Evolutionary conservation across 2,888 invertebrate species (phyloP), one percentile per base, ranked within the genome.

Genomic region (Pseudococcus longispinus): DNA sequence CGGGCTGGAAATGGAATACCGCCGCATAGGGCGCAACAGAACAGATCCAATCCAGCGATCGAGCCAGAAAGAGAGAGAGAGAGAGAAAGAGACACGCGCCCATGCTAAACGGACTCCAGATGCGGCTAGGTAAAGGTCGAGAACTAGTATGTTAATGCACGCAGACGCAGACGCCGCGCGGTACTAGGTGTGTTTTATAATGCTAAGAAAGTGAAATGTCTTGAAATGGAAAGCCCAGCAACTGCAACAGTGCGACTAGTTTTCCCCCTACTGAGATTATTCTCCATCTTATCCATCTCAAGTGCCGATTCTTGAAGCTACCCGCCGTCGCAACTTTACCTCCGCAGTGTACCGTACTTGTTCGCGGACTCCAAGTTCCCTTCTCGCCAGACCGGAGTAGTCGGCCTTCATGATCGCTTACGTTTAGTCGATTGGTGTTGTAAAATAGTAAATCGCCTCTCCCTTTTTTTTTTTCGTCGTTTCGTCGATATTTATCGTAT

Each of bases 371-470:
- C 32, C 37, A 37, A 84, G 84, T 84, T 60, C 84, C 51, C 84
- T 84, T 84, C 55, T 80, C 77, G 42, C 70, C 42, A 65, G 55
- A 84, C 84, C 51, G 18, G 84, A 84, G 84, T 84, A 84, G 84
- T 84, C 84, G 84, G 84, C 84, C 84, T 84, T 84, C 84, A 65
- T 84, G 84, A 84, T 84, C 60, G 84, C 65, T 84, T 84, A 84
- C 84, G 84, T 84, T 84, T 84, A 84, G 84, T 84, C 65, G 84
- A 60, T 84, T 37, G 84, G 83, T 83, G 83, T 51, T 51, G 83
- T 83, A 83, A 83, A 83, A 83, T 83, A 42, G 77, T 80, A 83
- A 83, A 83, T 83, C 83, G 83, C 83, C 83, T 83, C 83, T 83
- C 83, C 83, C 83, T 84, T 84, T 84, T 84, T 23, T n/a, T 26